Evolutionary conservation across 2,113 vertebrate species (phyloP), one percentile per base, ranked within the genome.

Genomic region (Emydura subglobosa): DNA sequence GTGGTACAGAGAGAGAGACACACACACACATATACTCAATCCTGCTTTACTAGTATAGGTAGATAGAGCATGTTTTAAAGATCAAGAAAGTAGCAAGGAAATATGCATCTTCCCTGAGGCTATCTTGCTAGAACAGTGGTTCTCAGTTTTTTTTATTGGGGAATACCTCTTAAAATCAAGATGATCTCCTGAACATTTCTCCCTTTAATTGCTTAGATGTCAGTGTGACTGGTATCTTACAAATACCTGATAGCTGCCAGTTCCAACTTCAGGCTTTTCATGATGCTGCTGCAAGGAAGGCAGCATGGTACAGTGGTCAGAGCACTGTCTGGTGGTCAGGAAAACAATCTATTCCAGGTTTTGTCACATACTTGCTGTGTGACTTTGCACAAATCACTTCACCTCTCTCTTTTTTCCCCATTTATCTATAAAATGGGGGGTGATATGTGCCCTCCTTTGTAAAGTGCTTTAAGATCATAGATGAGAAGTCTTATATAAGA

Each of bases 1-100:
- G 97, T 97, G 97, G 97, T 88, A 90, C 50, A 0, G 50, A 83
- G 96, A 95, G 94, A 96, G 90, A 91, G 82, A 96, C 87, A 94
- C 39, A 51, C 22, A 90, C 87, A 95, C 90, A 94, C 49, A 49
- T 29, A 49, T 29, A 84, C 24, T 84, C 79, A 92, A 78, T 92
- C 87, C 93, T 85, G 24, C 0, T 16, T 44, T 83, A 29, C 5
- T 10, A 44, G 74, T 31, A 6, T 86, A 83, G 17, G 7, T 59
- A 85, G 81, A 94, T 50, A 39, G 29, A 34, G 34, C 72, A 42
- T 57, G 44, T 89, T 87, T 93, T 72, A 94, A 82, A 10, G 21
- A 7, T 34, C 3, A 68, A 42, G 24, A n/a, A 22, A 17, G 42
- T 72, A 91, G 44, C 39, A 84, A 82, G 10, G 5, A 1, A 8